Evolutionary conservation across 2,797 vertebrate species (phyloP), one percentile per base, ranked within the genome.

Genomic region (Enteromius radiatus): DNA sequence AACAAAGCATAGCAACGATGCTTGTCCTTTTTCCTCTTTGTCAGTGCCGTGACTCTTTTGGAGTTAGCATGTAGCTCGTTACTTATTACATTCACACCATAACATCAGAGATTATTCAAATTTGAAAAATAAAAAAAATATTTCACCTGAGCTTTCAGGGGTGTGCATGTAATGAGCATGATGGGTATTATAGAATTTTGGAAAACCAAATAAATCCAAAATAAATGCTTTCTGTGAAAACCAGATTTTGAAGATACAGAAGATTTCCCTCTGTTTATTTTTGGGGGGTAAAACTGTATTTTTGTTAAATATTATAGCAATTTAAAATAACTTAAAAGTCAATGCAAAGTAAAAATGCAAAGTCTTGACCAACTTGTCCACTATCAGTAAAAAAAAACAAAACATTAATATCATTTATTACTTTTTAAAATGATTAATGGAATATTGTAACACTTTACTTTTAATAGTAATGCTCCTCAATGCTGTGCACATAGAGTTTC

Each of bases 1-100:
- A 76, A 38, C 74, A 78, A 84, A 82, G 28, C 69, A 49, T 74
- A 56, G 69, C 28, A 21, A 68, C 23, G 49, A 26, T 54, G 21
- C 71, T 26, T 43, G 76, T 75, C 31, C 33, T 56, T 82, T 68
- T 26, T 43, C 52, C 43, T 68, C 23, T 45, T 49, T 80, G 38
- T 38, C 17, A 65, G 43, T 26, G 65, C 26, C 4, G 3, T 41
- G 79, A 28, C 33, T 45, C 56, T 33, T 4, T 52, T 15, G 41
- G 3, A 17, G 28, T 45, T 26, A 28, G 43, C 41, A 43, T 43
- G 41, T 43, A 43, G 41, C 41, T 12, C 11, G 41, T 43, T 19
- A 47, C 7, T 45, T 31, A 45, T 70, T 47, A 28, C 4, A 31
- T 70, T 17, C 5, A 28, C 14, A 70, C 23, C 1, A 8, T 63